phyloP scores from a whole-genome alignment of 2,113 vertebrate genomes.

The Chaetops frenatus region DNA sequence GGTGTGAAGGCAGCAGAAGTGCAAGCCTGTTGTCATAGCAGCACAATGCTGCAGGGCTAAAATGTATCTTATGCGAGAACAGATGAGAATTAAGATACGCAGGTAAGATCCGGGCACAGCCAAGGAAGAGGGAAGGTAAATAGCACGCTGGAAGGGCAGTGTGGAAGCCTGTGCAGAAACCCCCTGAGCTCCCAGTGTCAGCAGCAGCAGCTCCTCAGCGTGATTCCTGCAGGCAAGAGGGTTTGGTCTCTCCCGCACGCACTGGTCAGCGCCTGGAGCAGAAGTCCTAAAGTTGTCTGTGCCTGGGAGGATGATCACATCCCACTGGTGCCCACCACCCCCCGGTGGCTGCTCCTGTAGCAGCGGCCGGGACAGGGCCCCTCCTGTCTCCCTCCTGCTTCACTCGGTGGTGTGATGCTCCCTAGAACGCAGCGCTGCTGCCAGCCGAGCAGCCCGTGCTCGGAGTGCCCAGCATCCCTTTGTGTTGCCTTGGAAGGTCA shows the following conservation, averaged over 20 bases:
- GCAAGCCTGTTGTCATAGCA: conserved; percentile 66
- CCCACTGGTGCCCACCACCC: rapidly evolving
- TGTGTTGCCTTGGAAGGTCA: background rate
- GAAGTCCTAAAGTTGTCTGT: background rate
- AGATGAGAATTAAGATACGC: conserved; percentile 61
- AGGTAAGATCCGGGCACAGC: conserved; percentile 36
- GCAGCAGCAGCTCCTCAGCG: background rate
- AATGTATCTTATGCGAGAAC: conserved; percentile 61
- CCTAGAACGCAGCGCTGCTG: rapidly evolving
- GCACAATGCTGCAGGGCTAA: conserved; percentile 64
- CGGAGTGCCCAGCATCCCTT: rapidly evolving
- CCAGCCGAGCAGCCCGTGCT: rapidly evolving
- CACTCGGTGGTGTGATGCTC: rapidly evolving
- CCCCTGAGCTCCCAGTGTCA: background rate
- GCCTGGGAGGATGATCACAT: rapidly evolving
- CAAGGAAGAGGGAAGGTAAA: background rate
- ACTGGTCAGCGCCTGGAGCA: background rate
- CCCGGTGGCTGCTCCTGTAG: background rate
- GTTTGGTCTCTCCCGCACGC: background rate
- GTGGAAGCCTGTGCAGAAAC: background rate
- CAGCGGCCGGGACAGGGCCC: rapidly evolving
- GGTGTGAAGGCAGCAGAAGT: conserved; percentile 59
- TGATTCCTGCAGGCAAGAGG: background rate
- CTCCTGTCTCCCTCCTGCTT: background rate
- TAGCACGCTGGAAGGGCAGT: background rate